Conservation (phyloP, 1,140 invertebrate genomes). For the Parasteatoda tepidariorum region DNA sequence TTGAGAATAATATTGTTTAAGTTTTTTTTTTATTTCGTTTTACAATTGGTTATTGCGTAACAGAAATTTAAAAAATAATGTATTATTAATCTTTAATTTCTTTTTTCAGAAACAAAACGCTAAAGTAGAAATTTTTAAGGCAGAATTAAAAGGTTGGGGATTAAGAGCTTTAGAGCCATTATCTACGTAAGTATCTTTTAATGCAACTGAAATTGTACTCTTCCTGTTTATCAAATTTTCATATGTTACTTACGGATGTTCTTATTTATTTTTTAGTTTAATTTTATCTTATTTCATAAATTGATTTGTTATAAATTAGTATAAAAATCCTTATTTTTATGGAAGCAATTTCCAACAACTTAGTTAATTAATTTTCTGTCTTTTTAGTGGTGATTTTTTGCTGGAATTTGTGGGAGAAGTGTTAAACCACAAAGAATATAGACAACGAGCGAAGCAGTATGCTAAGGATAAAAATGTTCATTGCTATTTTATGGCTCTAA, state of each 20-base stretch:
- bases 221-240: not conserved
- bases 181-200: conserved; percentile 16
- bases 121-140: conserved; percentile 87
- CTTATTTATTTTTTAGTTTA: too few species aligned
- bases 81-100: not conserved
- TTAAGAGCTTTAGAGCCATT: conserved; percentile 82
- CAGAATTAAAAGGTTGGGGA: conserved; percentile 94
- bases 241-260: not conserved
- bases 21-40: not conserved
- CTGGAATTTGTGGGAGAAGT: conserved; percentile 99
- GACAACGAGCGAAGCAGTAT: conserved; percentile 88
- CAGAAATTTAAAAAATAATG: too few species aligned
- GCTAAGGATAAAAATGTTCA: conserved; percentile 90
- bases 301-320: too few species aligned
- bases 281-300: not conserved
- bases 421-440: conserved; percentile 89
- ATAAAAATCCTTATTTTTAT: too few species aligned
- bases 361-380: conserved; percentile 62
- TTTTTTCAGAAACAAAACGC: conserved; percentile 77
- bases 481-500: conserved; percentile 99
- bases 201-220: not conserved
- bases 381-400: conserved; percentile 89
- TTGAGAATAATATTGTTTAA: not conserved
- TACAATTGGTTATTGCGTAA: not conserved
- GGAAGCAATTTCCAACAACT: not conserved